Evolutionary conservation across 2,888 invertebrate genomes (phyloP).

Genomic region (Lithosia quadra): DNA sequence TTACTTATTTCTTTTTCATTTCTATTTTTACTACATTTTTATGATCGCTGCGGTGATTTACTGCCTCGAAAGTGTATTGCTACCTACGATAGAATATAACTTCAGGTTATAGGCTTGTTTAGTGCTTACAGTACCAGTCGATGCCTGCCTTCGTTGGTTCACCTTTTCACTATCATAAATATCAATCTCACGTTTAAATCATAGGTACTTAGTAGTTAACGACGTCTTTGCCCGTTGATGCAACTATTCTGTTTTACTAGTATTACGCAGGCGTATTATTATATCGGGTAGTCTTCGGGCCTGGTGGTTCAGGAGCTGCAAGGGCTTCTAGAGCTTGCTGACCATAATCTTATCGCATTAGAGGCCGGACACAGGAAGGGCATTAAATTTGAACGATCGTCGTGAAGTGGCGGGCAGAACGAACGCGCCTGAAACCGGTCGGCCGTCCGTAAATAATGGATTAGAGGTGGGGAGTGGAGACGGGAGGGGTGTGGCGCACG

Average conservation of each 20-base stretch:
- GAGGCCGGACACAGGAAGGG: constrained; percentile 86
- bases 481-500: constrained; percentile 75
- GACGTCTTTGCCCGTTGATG: constrained; percentile 40
- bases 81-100: constrained; percentile 71
- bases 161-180: constrained; percentile 64
- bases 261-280: constrained; percentile 44
- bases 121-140: constrained; percentile 69
- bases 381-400: constrained; percentile 85
- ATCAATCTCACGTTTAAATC: constrained; percentile 60
- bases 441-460: constrained; percentile 86
- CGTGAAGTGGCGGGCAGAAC: constrained; percentile 78
- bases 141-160: constrained; percentile 69
- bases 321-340: constrained; percentile 58
- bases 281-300: constrained; percentile 29
- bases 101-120: constrained; percentile 67
- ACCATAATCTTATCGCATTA: constrained; percentile 83
- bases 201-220: constrained; percentile 43
- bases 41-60: constrained; percentile 68
- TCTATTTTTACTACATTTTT: constrained; percentile 69
- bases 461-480: constrained; percentile 80
- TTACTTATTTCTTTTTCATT: constrained; percentile 56
- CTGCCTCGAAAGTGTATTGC: constrained; percentile 66
- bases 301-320: constrained; percentile 34
- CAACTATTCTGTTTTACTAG: constrained; percentile 30
- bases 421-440: constrained; percentile 86